phyloP scores from a whole-genome alignment of 2,113 vertebrate species.

The Mionectes macconnelli region DNA sequence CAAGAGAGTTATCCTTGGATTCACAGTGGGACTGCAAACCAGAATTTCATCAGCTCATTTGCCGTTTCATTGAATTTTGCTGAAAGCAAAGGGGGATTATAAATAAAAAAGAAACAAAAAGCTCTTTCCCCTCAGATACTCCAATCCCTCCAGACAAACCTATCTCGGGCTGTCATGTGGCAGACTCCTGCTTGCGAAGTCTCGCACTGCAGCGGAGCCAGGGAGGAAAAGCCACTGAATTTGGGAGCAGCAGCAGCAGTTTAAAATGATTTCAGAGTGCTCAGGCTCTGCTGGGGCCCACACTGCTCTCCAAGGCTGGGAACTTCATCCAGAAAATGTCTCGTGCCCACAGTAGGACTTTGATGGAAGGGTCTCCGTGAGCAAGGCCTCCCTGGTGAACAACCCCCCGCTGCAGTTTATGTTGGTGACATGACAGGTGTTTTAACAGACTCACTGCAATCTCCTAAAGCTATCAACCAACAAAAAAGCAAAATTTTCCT shows the following conservation, averaged over 20 bases:
- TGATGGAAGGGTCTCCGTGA: background rate
- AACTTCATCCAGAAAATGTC: background rate
- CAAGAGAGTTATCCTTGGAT: background rate
- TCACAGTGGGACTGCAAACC: background rate
- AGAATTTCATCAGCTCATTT: background rate
- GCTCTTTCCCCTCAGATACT: background rate
- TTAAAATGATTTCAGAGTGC: background rate
- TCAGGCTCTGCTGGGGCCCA: background rate
- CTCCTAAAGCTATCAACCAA: background rate
- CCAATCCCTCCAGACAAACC: background rate
- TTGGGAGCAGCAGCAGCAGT: background rate
- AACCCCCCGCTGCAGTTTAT: background rate
- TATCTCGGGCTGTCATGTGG: fast-evolving
- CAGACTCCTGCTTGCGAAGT: background rate
- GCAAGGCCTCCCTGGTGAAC: background rate
- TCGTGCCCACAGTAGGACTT: background rate
- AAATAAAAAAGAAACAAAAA: background rate
- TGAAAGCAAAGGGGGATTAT: background rate
- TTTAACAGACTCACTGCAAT: background rate
- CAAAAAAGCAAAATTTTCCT: background rate
- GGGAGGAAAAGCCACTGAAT: background rate
- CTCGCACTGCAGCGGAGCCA: background rate
- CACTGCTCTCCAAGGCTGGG: background rate
- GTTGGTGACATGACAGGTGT: background rate
- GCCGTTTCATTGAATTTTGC: background rate